phyloP scores from a whole-genome alignment of 2,113 vertebrate genomes.

The Bambusicola thoracicus region DNA sequence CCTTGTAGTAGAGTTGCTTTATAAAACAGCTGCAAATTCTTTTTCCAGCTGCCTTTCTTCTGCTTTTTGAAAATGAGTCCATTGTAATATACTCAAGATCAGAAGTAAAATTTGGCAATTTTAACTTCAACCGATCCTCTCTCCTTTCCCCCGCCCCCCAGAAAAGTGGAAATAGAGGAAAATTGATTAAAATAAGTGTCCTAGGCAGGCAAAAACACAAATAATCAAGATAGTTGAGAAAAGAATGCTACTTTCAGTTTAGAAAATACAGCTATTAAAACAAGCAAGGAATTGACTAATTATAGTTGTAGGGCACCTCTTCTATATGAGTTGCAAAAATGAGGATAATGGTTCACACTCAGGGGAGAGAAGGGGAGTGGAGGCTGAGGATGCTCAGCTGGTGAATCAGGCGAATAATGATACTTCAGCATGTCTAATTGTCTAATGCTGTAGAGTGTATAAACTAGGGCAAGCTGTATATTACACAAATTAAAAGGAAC shows the following conservation, averaged over 20 bases:
- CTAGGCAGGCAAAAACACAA: neutral
- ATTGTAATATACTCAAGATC: neutral
- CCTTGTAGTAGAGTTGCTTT: neutral
- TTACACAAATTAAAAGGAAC: conserved; percentile 48
- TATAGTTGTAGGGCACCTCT: neutral
- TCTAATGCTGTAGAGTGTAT: conserved; percentile 31
- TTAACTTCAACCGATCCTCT: neutral
- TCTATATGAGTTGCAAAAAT: conserved; percentile 34
- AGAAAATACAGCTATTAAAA: neutral
- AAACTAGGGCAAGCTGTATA: conserved; percentile 59
- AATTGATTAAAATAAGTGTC: neutral
- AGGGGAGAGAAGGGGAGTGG: neutral
- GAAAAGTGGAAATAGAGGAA: neutral
- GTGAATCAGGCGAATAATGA: neutral
- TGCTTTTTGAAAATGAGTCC: neutral
- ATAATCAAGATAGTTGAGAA: neutral
- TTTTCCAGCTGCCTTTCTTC: neutral
- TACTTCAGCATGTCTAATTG: conserved; percentile 70
- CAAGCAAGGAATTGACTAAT: neutral
- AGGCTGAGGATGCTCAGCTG: neutral
- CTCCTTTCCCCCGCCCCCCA: neutral
- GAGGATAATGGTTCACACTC: neutral
- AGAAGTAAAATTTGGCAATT: neutral
- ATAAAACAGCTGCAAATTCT: conserved; percentile 44
- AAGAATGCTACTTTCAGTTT: neutral